phyloP scores from a whole-genome alignment of 2,888 invertebrate genomes.

The Alitta virens region DNA sequence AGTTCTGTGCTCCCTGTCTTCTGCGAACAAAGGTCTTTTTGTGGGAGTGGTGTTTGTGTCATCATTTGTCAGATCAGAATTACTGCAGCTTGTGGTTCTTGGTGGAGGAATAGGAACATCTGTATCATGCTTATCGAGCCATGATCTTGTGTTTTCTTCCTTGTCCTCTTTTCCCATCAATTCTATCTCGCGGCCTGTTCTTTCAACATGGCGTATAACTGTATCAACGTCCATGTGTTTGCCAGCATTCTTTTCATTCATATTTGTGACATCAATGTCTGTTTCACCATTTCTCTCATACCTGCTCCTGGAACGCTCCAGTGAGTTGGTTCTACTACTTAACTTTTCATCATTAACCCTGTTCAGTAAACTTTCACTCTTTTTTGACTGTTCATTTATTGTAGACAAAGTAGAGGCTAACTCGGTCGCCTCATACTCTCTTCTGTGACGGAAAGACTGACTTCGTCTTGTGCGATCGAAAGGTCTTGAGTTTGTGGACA shows the following conservation, averaged over 20 bases:
- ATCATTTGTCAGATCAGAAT: background rate
- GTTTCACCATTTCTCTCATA: background rate
- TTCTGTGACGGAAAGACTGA: background rate
- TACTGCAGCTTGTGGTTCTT: slow-evolving; percentile 7
- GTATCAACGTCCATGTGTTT: slow-evolving; percentile 43
- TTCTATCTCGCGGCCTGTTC: slow-evolving; percentile 41
- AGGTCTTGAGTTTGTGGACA: too few species aligned
- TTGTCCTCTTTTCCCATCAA: slow-evolving; percentile 1
- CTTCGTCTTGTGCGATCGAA: background rate
- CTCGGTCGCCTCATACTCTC: slow-evolving; percentile 8
- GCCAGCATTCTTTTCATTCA: slow-evolving; percentile 34
- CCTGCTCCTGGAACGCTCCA: background rate
- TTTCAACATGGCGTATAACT: slow-evolving; percentile 46
- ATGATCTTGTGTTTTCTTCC: background rate
- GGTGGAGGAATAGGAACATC: slow-evolving; percentile 14
- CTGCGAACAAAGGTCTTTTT: background rate
- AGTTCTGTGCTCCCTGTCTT: background rate
- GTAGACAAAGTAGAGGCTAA: slow-evolving; percentile 14
- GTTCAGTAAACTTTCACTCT: background rate
- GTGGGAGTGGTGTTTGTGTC: background rate
- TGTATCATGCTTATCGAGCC: background rate
- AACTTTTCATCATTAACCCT: background rate
- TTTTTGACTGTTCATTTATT: slow-evolving; percentile 12
- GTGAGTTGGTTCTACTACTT: background rate
- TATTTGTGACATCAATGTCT: background rate